These are phyloP conservation scores for Batillaria attramentaria DNA, from an alignment of 1,140 invertebrate species.

Conservation along the genomic window DNA sequence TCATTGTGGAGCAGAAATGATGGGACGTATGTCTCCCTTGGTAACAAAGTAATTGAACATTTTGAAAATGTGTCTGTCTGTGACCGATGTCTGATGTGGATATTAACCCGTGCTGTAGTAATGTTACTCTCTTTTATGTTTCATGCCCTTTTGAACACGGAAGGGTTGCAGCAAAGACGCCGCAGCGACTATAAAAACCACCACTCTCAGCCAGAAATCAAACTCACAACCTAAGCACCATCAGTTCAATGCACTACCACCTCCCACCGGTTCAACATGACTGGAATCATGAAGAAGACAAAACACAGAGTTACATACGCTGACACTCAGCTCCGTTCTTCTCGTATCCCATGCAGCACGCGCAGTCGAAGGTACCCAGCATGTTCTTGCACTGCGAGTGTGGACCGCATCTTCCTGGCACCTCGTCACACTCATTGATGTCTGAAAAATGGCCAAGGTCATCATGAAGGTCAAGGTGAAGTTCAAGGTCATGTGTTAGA, in stretches of 20 bases:
- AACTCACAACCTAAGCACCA: background rate
- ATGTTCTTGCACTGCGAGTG: conserved; percentile 49
- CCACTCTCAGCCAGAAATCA: background rate
- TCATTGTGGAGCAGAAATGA: too few relatives aligned
- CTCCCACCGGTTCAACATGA: background rate
- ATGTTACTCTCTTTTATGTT: too few relatives aligned
- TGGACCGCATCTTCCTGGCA: conserved; percentile 33
- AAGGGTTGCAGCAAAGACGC: too few relatives aligned
- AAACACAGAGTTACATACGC: conserved; percentile 29
- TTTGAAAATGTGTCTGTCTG: too few relatives aligned
- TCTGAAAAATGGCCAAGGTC: conserved; percentile 33
- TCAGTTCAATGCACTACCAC: background rate
- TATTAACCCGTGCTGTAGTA: too few relatives aligned
- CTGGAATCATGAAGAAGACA: background rate
- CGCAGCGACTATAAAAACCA: background rate
- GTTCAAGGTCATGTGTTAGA: too few relatives aligned
- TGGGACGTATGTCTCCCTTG: too few relatives aligned
- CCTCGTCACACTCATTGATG: conserved; percentile 52
- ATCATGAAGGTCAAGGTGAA: background rate
- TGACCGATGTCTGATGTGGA: too few relatives aligned
- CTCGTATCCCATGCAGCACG: conserved; percentile 45
- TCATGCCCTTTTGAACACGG: too few relatives aligned
- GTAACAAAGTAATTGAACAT: too few relatives aligned
- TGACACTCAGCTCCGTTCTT: conserved; percentile 36
- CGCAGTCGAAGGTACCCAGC: conserved; percentile 40